Conservation (phyloP, 2,888 invertebrate species). For the Hypselothyrea guttata region DNA sequence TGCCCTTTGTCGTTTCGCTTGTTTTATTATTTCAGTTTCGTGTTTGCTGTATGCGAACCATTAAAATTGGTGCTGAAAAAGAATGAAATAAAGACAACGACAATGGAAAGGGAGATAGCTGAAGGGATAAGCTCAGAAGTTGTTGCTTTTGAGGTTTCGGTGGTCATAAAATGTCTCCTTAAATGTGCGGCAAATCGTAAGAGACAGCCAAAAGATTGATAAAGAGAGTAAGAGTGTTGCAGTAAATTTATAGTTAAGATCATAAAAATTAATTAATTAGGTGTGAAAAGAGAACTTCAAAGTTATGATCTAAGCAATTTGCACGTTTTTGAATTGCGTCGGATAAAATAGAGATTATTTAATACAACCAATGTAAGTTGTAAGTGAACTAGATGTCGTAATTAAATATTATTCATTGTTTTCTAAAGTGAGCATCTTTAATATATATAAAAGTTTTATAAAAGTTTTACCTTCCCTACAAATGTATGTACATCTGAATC, state of each 20-base stretch:
- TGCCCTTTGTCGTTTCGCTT: constrained; percentile 34
- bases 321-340: not conserved
- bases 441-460: too few species aligned
- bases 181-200: constrained; percentile 48
- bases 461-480: too few species aligned
- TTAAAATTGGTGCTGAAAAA: constrained; percentile 38
- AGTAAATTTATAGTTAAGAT: constrained; percentile 41
- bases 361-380: too few species aligned
- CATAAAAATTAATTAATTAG: constrained; percentile 43
- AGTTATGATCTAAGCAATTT: constrained; percentile 1
- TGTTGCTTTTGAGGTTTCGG: not conserved
- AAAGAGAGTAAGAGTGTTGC: constrained; percentile 30
- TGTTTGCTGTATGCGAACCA: constrained; percentile 43
- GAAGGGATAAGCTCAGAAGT: not conserved
- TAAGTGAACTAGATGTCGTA: too few species aligned
- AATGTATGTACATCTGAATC: too few species aligned
- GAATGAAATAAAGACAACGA: not conserved
- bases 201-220: constrained; percentile 21
- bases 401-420: too few species aligned
- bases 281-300: constrained; percentile 4
- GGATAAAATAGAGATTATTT: too few species aligned
- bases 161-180: constrained; percentile 27
- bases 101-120: not conserved
- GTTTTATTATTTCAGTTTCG: not conserved
- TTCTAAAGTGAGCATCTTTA: too few species aligned